Evolutionary conservation across 2,113 vertebrate genomes (phyloP).

Genomic region (Cochlearius cochlearius): DNA sequence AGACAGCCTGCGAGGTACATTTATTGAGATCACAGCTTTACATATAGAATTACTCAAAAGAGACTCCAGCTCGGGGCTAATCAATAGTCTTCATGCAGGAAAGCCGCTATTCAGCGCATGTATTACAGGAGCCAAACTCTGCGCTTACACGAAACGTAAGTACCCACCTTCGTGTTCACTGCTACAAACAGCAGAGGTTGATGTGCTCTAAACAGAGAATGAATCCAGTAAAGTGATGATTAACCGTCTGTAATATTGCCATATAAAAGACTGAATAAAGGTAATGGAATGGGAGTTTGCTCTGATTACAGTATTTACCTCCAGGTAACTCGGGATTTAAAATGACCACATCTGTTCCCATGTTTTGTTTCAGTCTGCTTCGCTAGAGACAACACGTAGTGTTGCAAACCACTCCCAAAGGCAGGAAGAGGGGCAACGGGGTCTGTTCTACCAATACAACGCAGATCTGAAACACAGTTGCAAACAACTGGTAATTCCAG

Average conservation of each 20-base stretch:
- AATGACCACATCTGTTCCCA: not conserved
- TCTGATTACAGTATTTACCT: not conserved
- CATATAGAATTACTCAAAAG: not conserved
- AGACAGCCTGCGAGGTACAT: not conserved
- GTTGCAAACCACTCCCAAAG: not conserved
- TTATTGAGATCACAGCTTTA: not conserved
- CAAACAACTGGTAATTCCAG: not conserved
- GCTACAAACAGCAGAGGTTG: not conserved
- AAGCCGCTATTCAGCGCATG: not conserved
- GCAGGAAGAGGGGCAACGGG: not conserved
- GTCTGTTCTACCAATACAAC: not conserved
- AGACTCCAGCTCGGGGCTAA: not conserved
- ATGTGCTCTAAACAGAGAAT: not conserved
- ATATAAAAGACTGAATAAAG: not conserved
- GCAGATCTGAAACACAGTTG: not conserved
- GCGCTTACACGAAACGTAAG: not conserved
- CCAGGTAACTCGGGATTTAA: not conserved
- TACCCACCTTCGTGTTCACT: not conserved
- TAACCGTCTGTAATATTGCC: not conserved
- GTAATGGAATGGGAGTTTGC: not conserved
- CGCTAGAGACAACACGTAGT: not conserved
- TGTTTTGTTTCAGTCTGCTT: not conserved
- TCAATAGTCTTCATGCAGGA: not conserved
- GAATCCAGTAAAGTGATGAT: not conserved
- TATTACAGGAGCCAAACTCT: not conserved